Base-by-base conservation (phyloP, 1,140 invertebrate species). In the Dryas iulia region DNA sequence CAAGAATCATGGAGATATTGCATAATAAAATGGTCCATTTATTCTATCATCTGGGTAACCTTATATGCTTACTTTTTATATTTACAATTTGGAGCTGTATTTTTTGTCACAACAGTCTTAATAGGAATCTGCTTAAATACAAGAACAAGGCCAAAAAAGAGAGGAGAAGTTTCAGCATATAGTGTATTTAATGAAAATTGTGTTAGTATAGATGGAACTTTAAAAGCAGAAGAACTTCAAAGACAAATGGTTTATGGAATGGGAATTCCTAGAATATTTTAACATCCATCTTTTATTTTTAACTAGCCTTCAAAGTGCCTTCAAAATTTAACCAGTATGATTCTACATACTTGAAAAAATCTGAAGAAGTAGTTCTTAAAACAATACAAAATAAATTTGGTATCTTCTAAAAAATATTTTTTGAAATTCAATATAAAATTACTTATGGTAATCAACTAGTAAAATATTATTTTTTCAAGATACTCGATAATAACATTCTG, bases 181-280 rank as follows among this genome's bases (percentile, higher is more conserved):
- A 99, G 98, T 62, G 98, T 99, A 0, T 99, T 99, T 84, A 99
- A 99, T 94, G 95, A 96, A 71, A 95, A 98, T 79, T 99, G 97
- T 92, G 94, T 97, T 84, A 94, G 96, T 59, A 96, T 99, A 70
- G 96, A 98, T 76, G 98, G 98, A 12, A 98, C 98, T 1, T 92
- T 99, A 1, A 98, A 97, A 69, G 96, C 98, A n/a, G 97, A 99
- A 85, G 97, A 99, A 81, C 96, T 99, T 86, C 97, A 99, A 83
- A 94, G 94, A 76, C 95, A 99, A 92, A 94, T 99, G 64, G 85
- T 93, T 59, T 96, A 94, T 87, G 95, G 96, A 21, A 78, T 92
- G 3, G 87, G 81, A 2, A 89, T 82, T 74, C 79, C 93, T 11
- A 73, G 76, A 8, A 57, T 57, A 59, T 69, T 73, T 53, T 75